Evolutionary conservation across 2,888 invertebrate genomes (phyloP).

Genomic region (Apeira syringaria): DNA sequence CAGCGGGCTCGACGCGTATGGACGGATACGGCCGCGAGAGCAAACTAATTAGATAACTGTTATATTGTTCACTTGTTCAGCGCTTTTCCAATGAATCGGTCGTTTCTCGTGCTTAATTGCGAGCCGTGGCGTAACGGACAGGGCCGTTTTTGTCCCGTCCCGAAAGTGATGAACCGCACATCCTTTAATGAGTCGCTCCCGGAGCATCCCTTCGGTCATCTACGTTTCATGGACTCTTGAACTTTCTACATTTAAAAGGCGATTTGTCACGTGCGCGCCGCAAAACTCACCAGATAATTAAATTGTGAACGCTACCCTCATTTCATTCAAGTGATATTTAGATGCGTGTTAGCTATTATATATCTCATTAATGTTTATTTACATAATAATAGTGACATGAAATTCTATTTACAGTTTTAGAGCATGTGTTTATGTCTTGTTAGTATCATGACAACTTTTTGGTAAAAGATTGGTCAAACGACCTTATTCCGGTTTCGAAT

Average conservation of each 20-base stretch:
- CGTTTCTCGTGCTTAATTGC: constrained; percentile 73
- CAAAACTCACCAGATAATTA: constrained; percentile 28
- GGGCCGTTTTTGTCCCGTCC: constrained; percentile 68
- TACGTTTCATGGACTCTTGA: constrained; percentile 43
- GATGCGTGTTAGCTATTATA: too few relatives aligned
- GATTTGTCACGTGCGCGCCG: constrained; percentile 32
- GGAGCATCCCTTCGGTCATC: constrained; percentile 35
- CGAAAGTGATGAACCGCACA: constrained; percentile 65
- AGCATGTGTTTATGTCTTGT: too few relatives aligned
- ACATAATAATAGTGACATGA: too few relatives aligned
- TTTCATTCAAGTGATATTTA: constrained; percentile 8
- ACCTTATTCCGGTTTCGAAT: background rate
- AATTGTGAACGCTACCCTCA: constrained; percentile 27
- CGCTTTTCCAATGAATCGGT: constrained; percentile 67
- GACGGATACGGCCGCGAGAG: constrained; percentile 32
- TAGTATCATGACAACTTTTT: too few relatives aligned
- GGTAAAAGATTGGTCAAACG: too few relatives aligned
- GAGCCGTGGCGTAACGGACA: constrained; percentile 69
- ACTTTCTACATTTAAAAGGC: constrained; percentile 38
- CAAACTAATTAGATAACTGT: constrained; percentile 76
- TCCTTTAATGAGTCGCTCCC: constrained; percentile 67
- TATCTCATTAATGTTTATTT: too few relatives aligned
- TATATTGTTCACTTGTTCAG: constrained; percentile 74
- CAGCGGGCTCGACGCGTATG: constrained; percentile 36
- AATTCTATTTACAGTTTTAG: too few relatives aligned